Base-by-base conservation (phyloP, 2,113 vertebrate species). In the Etheostoma cragini region DNA sequence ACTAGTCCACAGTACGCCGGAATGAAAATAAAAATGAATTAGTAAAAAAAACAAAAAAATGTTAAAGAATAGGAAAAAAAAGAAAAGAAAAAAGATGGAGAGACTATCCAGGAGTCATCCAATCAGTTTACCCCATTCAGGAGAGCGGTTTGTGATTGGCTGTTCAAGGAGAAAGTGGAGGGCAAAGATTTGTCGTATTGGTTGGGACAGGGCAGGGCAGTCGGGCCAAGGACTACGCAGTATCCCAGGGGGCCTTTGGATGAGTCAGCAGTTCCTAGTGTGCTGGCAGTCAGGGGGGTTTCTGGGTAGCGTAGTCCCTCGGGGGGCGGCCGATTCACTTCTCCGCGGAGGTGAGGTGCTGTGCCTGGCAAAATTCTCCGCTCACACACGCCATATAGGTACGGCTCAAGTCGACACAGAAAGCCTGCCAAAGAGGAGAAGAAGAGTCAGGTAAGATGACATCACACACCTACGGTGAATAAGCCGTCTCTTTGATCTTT, bases 341-440 rank as follows among this genome's bases (percentile, higher is more conserved):
- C 96, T 97, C 96, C 92, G 95, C 96, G 54, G 95, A 95, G 97
- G 93, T 87, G 95, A 97, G 96, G 98, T 99, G 98, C 98, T 99
- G 98, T 96, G 98, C 98, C 97, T 98, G 98, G 98, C 98, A 99
- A 95, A 99, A 99, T 83, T 99, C 98, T 96, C 98, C 96, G 94
- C 97, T 97, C 94, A 97, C 90, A 61, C 97, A 97, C 97, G 98
- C 98, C 98, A 99, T 99, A 99, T 97, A 99, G 97, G 97, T 97
- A 95, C 93, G 95, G 93, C 96, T 94, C 86, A 94, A 96, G 96
- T 97, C 96, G 94, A 97, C 96, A 95, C 95, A 90, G 96, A 97
- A 98, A 97, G 93, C 96, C 98, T 99, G 68, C 1, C 7, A 3
- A 50, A 88, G 52, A 84, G 60, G 53, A 79, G 87, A 82, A 75